These are phyloP conservation scores for Periophthalmus modestus DNA, from an alignment of 2,113 vertebrate genomes.

Conservation along the genomic window DNA sequence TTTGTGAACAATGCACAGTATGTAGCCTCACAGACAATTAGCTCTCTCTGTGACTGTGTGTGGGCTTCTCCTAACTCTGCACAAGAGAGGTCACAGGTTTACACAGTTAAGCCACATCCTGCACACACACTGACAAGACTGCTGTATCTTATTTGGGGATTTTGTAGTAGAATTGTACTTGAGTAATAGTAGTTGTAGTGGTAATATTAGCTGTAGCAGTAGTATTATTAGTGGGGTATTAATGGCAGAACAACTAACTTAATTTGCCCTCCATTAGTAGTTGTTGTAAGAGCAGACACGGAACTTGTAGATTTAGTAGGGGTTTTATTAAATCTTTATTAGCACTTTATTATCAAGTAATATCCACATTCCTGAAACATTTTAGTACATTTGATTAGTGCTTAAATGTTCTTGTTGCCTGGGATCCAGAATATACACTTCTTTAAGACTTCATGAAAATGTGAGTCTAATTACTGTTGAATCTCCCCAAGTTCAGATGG, in stretches of 20 bases:
- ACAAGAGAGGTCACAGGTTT: conserved; percentile 60
- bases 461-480: too few relatives aligned
- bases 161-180: not conserved
- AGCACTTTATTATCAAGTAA: not conserved
- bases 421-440: too few relatives aligned
- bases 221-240: not conserved
- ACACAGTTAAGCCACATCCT: conserved; percentile 55
- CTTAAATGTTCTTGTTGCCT: not conserved
- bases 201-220: not conserved
- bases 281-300: not conserved
- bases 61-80: conserved; percentile 48
- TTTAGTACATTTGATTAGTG: not conserved
- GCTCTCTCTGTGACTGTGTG: conserved; percentile 63
- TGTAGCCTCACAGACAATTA: conserved; percentile 60
- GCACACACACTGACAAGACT: conserved; percentile 53
- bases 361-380: not conserved
- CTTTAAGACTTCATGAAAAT: too few relatives aligned
- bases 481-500: too few relatives aligned
- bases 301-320: not conserved
- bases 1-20: conserved; percentile 64
- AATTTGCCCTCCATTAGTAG: not conserved
- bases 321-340: not conserved
- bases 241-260: not conserved
- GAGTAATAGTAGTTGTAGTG: not conserved
- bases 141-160: conserved; percentile 25